These are phyloP conservation scores for Polymixis lichenea DNA, from an alignment of 2,888 invertebrate species.

Conservation along the genomic window DNA sequence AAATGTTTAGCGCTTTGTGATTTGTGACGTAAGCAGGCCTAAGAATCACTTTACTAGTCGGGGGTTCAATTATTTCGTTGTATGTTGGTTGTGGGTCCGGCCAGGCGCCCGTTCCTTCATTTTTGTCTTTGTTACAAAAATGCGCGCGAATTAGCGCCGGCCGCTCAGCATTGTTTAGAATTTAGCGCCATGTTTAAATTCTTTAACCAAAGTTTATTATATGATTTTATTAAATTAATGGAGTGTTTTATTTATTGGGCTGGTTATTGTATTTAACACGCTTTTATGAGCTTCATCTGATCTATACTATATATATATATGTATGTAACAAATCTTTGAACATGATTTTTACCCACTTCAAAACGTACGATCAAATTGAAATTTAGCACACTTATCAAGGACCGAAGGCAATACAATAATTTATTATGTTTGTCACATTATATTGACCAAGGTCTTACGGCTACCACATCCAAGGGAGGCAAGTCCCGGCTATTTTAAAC, in stretches of 20 bases:
- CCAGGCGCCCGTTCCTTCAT: constrained; percentile 61
- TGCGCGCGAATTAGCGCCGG: constrained; percentile 60
- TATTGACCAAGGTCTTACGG: no score
- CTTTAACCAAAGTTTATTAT: constrained; percentile 84
- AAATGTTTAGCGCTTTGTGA: neutral
- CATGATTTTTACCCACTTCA: no score
- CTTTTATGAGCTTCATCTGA: no score
- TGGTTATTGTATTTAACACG: no score
- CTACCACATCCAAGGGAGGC: no score
- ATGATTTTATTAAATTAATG: constrained; percentile 73
- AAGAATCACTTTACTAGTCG: constrained; percentile 24
- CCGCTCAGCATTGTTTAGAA: constrained; percentile 76
- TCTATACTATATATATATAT: no score
- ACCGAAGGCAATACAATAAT: no score
- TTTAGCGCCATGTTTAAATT: constrained; percentile 84
- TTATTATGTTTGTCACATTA: no score
- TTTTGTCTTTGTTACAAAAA: constrained; percentile 68
- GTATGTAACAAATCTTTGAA: no score
- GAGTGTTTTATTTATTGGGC: constrained; percentile 41
- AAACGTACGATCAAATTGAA: no score
- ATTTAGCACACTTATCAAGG: no score
- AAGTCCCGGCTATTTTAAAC: no score
- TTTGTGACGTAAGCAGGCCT: neutral
- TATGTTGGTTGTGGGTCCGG: constrained; percentile 66
- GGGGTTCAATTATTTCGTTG: constrained; percentile 46